Evolutionary conservation across 2,113 vertebrate genomes (phyloP), one percentile per base, ranked within the genome.

Genomic region (Triplophysa tibetana): DNA sequence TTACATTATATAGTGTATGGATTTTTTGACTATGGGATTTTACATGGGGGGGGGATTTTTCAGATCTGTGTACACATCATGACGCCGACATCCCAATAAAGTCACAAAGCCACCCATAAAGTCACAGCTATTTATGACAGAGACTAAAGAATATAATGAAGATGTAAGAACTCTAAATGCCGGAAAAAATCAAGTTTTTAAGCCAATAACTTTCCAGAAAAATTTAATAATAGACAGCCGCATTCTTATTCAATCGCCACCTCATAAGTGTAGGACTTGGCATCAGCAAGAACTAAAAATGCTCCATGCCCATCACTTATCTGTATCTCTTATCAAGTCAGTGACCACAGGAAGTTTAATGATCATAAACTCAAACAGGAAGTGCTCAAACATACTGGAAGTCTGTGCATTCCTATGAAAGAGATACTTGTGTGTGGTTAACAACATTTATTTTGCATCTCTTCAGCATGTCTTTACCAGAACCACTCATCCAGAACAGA

Each of bases 271-370:
- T 21, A 11, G n/a, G n/a, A 60, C 65, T 58, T 14, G 23, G 64
- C 33, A 69, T 41, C 1, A 56, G 14, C 12, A 70, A 45, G 21
- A 26, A 41, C 58, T 11, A 41, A 61, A 29, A 26, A 69, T 78
- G 38, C 4, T 17, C 14, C 23, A 70, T 17, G 11, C 16, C 48
- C 68, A 70, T 54, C 23, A 29, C 54, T 69, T 69, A 68, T 78
- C 76, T 60, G 8, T 38, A 8, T 38, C 33, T 38, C 33, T 38
- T 8, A 58, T 7, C 8, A 58, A 70, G 38, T 14, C 23, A 61
- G 10, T 78, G 54, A 61, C 64, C 76, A 69, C 24, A 62, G 43
- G 45, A 79, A 79, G 61, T 70, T 24, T 52, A 14, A 61, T 61
- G 52, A 68, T 2, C 6, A 48, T 33, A 45, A 50, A 79, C 26